Evolutionary conservation across 1,140 invertebrate species (phyloP), one percentile per base, ranked within the genome.

Genomic region (Neodiprion lecontei): DNA sequence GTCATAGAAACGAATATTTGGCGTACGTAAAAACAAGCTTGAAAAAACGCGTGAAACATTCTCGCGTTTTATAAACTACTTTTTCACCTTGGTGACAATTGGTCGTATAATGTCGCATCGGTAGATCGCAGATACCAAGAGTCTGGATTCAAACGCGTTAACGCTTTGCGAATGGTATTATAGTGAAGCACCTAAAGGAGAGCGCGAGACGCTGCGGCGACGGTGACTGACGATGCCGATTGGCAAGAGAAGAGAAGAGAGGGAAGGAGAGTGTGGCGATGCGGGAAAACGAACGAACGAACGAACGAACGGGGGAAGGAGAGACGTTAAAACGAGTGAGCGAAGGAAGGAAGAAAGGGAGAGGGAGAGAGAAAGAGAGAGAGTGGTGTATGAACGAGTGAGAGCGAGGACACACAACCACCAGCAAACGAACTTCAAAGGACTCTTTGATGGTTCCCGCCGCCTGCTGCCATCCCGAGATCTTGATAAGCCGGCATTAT

Each of bases 401-500:
- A 50, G 48, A 10, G 8, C 79, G 82, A 84, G 83, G 83, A 84
- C 84, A 85, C 79, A 40, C 28, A 40, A 40, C 28, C 28, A 40
- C 28, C 28, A 40, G 28, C 81, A 83, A 83, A 79, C 81, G 78
- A 84, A 86, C 84, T 84, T 86, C 85, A 86, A 86, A 86, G 84
- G 82, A 85, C 79, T 83, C 85, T 86, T 86, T 85, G 85, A 86
- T 84, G 83, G 79, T 85, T 85, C 83, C 85, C 85, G 85, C 82
- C 53, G 40, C 53, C 80, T 82, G 82, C 82, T 83, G 80, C 78
- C 81, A 83, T 81, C 81, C 83, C 84, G 80, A 82, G 85, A 86
- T 86, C 83, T 85, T 83, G 84, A 86, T 86, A 85, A 85, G 84
- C 83, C 79, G 79, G 81, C 81, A 84, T 86, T 86, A 86, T 85